A percentile compares a stretch with the other conserved stretches of the same genome.
phyloP scores from a whole-genome alignment of 2,888 invertebrate species.

The Drosophila imparisetae region DNA sequence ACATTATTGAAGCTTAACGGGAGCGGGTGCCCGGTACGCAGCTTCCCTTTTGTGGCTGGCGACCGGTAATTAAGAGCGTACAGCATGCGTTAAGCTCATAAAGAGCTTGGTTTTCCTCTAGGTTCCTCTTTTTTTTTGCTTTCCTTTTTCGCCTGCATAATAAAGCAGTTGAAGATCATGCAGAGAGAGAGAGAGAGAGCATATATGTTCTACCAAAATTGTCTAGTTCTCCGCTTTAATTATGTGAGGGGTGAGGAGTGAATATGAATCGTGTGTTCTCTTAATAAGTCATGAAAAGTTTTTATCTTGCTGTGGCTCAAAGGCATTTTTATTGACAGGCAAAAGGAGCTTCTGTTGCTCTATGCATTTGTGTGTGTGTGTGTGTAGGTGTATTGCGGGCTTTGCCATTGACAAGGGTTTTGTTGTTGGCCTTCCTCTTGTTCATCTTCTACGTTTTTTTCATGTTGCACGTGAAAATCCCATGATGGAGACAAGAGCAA shows the following conservation, averaged over 20 bases:
- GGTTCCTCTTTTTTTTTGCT: neutral
- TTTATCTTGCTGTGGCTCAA: constrained; percentile 39
- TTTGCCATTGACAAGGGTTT: constrained; percentile 69
- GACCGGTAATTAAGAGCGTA: constrained; percentile 39
- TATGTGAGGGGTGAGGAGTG: constrained; percentile 7
- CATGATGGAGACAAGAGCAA: constrained; percentile 62
- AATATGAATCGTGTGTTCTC: neutral
- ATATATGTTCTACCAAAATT: constrained; percentile 17
- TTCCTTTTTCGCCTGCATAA: constrained; percentile 19
- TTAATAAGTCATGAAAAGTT: constrained; percentile 42
- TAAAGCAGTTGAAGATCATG: constrained; percentile 17
- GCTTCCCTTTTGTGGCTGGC: constrained; percentile 2
- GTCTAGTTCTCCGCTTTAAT: constrained; percentile 29
- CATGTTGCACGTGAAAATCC: constrained; percentile 68
- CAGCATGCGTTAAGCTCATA: constrained; percentile 29
- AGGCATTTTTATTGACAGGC: constrained; percentile 69
- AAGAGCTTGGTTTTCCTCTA: constrained; percentile 27
- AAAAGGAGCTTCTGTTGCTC: constrained; percentile 5
- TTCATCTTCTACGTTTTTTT: constrained; percentile 5
- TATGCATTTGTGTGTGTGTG: constrained; percentile 9
- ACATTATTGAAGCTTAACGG: constrained; percentile 52
- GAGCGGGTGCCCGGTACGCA: neutral
- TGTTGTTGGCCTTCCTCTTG: constrained; percentile 4
- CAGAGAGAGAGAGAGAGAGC: neutral
- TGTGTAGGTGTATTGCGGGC: constrained; percentile 26